Conservation (phyloP, 2,113 vertebrate species). For the Hydrochoerus hydrochaeris region DNA sequence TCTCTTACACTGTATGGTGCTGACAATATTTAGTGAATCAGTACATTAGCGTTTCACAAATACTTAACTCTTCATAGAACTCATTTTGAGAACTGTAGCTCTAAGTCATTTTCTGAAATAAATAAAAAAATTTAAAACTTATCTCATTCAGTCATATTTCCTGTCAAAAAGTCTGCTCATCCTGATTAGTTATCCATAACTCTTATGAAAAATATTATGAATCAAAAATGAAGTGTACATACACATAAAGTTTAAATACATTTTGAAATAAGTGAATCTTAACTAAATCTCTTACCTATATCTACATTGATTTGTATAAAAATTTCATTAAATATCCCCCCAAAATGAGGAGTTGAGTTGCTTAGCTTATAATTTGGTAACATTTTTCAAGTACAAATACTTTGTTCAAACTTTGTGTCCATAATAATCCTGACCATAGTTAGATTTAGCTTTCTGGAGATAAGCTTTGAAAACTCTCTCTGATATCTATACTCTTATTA, state of each 20-base stretch:
- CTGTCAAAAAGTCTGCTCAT: neutral
- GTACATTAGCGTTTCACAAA: neutral
- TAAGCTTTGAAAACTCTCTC: slow-evolving; percentile 21
- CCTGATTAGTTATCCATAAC: neutral
- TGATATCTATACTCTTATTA: neutral
- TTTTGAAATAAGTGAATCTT: neutral
- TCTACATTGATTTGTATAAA: neutral
- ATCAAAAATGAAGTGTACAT: neutral
- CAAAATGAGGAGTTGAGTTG: neutral
- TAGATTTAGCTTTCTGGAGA: neutral
- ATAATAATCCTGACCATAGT: neutral
- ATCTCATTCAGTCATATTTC: slow-evolving; percentile 11
- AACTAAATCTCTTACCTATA: neutral
- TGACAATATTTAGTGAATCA: neutral
- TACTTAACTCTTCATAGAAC: neutral
- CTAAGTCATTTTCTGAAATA: neutral
- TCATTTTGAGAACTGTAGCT: neutral
- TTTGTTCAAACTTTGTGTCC: neutral
- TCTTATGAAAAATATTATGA: neutral
- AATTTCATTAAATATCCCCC: neutral
- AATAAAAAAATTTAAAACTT: neutral
- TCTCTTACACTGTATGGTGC: neutral
- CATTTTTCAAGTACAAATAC: neutral
- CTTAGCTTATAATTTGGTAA: slow-evolving; percentile 1
- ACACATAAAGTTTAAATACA: neutral